These are phyloP conservation scores for Pachyseris speciosa DNA, from an alignment of 64 coral and sea anemone genomes.

Conservation along the genomic window DNA sequence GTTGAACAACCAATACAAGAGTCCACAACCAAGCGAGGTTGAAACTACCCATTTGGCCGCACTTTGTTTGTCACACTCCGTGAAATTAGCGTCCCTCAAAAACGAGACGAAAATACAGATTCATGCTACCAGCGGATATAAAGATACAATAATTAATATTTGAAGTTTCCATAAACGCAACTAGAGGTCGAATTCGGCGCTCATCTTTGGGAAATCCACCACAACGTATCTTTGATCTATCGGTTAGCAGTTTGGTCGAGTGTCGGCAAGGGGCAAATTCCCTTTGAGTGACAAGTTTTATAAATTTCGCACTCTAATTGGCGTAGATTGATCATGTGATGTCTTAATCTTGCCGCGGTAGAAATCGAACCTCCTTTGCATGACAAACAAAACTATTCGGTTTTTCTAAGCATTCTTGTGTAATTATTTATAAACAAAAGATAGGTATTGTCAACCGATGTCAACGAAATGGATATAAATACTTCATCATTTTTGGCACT, in stretches of 20 bases:
- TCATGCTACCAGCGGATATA: not conserved
- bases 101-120: not conserved
- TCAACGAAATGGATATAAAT: not conserved
- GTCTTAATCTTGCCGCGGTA: slow-evolving; percentile 6
- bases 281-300: slow-evolving; percentile 33
- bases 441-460: not conserved
- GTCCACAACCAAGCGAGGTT: not conserved
- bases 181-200: not conserved
- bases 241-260: not conserved
- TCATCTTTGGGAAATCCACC: slow-evolving; percentile 5
- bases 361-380: slow-evolving; percentile 15
- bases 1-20: slow-evolving; percentile 9
- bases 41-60: slow-evolving; percentile 18
- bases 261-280: slow-evolving; percentile 25
- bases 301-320: not conserved
- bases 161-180: slow-evolving; percentile 18
- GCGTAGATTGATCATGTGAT: not conserved
- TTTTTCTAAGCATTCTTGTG: slow-evolving; percentile 7
- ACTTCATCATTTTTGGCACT: not conserved
- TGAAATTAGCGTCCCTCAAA: not conserved
- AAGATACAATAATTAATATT: not conserved
- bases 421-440: slow-evolving; percentile 28
- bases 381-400: slow-evolving; percentile 25
- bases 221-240: slow-evolving; percentile 23
- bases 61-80: not conserved